Conservation (phyloP, 2,888 invertebrate genomes). For the Itoplectis maculator region DNA sequence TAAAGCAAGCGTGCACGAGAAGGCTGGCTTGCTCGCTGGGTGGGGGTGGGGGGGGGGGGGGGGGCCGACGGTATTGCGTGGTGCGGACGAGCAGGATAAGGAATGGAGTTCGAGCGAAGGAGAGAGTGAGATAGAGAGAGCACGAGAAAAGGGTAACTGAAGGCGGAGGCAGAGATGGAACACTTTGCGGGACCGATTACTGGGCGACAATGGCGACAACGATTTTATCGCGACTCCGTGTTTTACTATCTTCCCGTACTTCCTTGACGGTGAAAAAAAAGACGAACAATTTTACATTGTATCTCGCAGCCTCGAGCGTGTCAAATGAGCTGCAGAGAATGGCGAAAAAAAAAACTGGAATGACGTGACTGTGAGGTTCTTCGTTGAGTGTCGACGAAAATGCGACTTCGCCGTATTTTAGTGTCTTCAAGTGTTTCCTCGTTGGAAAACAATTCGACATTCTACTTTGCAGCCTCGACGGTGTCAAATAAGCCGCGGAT, state of each 20-base stretch:
- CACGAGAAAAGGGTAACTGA: slow-evolving; percentile 42
- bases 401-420: too few relatives aligned
- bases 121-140: too few relatives aligned
- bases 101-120: slow-evolving; percentile 59
- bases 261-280: background rate
- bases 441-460: too few relatives aligned
- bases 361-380: background rate
- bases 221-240: slow-evolving; percentile 66
- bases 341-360: background rate
- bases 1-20: slow-evolving; percentile 78
- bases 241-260: slow-evolving; percentile 16
- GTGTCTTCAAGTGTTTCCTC: too few relatives aligned
- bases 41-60: too few relatives aligned
- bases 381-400: background rate
- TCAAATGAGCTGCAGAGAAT: background rate
- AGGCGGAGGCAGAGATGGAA: slow-evolving; percentile 33
- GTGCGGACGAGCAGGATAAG: slow-evolving; percentile 49
- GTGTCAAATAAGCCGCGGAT: too few relatives aligned
- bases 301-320: background rate
- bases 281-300: background rate
- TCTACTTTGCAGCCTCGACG: too few relatives aligned
- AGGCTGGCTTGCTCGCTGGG: slow-evolving; percentile 35
- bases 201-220: slow-evolving; percentile 75
- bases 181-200: slow-evolving; percentile 71
- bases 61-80: too few relatives aligned